These are phyloP conservation scores for Diarsia rubi DNA, from an alignment of 2,888 invertebrate genomes.

Conservation along the genomic window DNA sequence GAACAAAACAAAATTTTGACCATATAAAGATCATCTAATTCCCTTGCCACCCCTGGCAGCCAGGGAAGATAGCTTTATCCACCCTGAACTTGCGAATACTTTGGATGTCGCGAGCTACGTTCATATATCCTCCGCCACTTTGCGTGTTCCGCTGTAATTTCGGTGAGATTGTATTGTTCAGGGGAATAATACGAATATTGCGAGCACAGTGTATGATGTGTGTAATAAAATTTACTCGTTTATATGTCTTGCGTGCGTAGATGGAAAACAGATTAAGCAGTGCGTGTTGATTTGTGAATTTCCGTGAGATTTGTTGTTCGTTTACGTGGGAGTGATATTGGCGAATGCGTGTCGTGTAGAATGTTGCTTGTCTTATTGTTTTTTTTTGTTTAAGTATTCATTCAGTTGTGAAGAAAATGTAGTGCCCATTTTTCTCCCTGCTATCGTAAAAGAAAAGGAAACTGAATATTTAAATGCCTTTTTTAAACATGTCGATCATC, in stretches of 20 bases:
- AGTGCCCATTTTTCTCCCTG: background rate
- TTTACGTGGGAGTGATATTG: slow-evolving; percentile 12
- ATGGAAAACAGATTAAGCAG: slow-evolving; percentile 58
- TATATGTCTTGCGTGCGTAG: slow-evolving; percentile 57
- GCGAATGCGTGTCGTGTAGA: slow-evolving; percentile 18
- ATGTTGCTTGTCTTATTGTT: slow-evolving; percentile 28
- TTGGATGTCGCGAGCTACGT: slow-evolving; percentile 64
- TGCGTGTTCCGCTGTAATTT: slow-evolving; percentile 76
- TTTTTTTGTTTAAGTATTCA: background rate
- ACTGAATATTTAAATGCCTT: background rate
- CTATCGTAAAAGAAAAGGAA: background rate
- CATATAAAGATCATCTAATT: slow-evolving; percentile 48
- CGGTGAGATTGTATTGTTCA: slow-evolving; percentile 77
- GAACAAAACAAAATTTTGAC: slow-evolving; percentile 55
- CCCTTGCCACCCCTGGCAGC: slow-evolving; percentile 50
- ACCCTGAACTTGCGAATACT: slow-evolving; percentile 71
- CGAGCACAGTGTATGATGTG: slow-evolving; percentile 67
- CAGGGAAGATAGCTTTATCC: slow-evolving; percentile 74
- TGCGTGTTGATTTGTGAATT: slow-evolving; percentile 59
- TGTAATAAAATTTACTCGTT: slow-evolving; percentile 64
- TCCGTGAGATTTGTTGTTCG: slow-evolving; percentile 30
- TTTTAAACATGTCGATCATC: background rate
- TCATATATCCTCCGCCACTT: slow-evolving; percentile 70
- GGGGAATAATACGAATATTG: slow-evolving; percentile 70
- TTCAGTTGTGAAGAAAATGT: background rate